Evolutionary conservation across 30 jellyfish, hydroid and myxozoan genomes (phyloP).

Genomic region (Pelagia noctiluca): DNA sequence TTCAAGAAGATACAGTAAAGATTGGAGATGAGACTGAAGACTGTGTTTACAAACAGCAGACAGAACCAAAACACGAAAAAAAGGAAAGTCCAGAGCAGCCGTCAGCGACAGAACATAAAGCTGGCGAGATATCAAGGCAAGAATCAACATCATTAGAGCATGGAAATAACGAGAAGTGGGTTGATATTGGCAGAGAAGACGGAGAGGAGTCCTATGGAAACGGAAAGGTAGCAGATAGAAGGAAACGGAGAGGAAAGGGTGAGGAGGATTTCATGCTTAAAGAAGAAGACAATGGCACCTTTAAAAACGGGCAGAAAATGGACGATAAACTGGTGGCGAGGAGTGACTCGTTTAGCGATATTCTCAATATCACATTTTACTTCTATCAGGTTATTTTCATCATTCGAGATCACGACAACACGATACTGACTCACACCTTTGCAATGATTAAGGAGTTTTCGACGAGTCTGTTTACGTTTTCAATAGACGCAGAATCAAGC

Average conservation of each 20-base stretch:
- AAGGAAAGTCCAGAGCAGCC: background rate
- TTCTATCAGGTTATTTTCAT: conserved; percentile 88
- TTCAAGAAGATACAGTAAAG: too few relatives aligned
- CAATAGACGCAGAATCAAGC: conserved; percentile 68
- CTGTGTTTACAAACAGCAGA: too few relatives aligned
- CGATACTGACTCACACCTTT: conserved; percentile 53
- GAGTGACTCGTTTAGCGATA: conserved; percentile 82
- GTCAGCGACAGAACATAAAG: background rate
- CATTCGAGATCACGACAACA: conserved; percentile 85
- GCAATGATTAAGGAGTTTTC: conserved; percentile 66
- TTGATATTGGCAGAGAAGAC: conserved; percentile 1
- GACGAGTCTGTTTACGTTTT: conserved; percentile 88
- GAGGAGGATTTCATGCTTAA: too few relatives aligned
- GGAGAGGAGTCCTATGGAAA: too few relatives aligned
- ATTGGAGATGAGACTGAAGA: background rate
- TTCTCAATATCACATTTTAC: conserved; percentile 75
- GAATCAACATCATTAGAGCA: background rate
- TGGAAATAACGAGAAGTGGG: background rate
- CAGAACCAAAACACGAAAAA: too few relatives aligned
- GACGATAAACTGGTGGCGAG: too few relatives aligned
- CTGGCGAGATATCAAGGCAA: background rate
- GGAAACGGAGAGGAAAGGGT: too few relatives aligned
- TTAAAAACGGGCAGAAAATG: too few relatives aligned
- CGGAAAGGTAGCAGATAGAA: too few relatives aligned
- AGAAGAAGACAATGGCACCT: too few relatives aligned